A percentile compares a stretch with the other conserved stretches of the same genome.
Evolutionary conservation across 2,113 vertebrate genomes (phyloP).

Genomic region (Podarcis cretensis): DNA sequence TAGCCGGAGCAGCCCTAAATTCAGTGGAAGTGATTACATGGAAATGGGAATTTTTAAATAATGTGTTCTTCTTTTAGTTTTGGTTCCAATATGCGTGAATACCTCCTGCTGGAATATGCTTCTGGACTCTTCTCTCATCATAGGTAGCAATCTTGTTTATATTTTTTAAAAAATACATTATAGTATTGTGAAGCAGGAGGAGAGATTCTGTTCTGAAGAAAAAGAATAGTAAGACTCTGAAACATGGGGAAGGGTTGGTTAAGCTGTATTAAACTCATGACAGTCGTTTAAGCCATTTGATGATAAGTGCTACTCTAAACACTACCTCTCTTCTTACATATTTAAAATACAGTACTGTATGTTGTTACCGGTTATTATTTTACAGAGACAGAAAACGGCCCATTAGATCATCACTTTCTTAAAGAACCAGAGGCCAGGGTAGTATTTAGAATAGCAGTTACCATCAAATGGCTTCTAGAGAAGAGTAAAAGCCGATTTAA

Average conservation of each 20-base stretch:
- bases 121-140: constrained; percentile 95
- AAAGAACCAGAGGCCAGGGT: not conserved
- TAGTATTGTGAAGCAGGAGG: not conserved
- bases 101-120: constrained; percentile 94
- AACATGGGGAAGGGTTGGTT: not conserved
- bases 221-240: not conserved
- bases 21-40: not conserved
- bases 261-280: not conserved
- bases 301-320: too few species aligned
- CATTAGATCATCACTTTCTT: not conserved
- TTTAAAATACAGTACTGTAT: too few species aligned
- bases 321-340: too few species aligned
- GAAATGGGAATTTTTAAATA: not conserved
- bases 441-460: not conserved
- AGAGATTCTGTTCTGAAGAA: not conserved
- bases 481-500: not conserved
- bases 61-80: constrained; percentile 77
- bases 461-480: not conserved
- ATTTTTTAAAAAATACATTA: not conserved
- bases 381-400: not conserved
- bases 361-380: too few species aligned
- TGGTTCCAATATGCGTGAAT: constrained; percentile 96
- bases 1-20: not conserved
- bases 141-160: constrained; percentile 78
- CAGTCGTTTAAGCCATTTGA: too few species aligned